Conservation (phyloP, 2,113 vertebrate genomes). For the Dasyornis broadbenti region DNA sequence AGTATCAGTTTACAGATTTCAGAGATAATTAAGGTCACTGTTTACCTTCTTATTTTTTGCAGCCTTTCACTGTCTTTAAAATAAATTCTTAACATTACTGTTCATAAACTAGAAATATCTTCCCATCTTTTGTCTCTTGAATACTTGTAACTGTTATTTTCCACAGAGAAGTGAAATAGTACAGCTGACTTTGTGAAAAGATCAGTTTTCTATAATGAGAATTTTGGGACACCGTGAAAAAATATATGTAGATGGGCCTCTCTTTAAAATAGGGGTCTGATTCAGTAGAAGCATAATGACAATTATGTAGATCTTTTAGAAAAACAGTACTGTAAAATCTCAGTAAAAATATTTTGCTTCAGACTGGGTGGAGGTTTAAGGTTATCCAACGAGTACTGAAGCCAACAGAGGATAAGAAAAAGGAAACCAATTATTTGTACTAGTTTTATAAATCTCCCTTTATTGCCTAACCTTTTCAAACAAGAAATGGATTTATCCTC, state of each 20-base stretch:
- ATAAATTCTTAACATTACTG: neutral
- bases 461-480: constrained; percentile 57
- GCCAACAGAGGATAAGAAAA: constrained; percentile 8
- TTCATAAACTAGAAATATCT: neutral
- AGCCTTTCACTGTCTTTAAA: neutral
- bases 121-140: neutral
- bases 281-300: neutral
- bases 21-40: neutral
- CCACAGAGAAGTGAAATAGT: neutral
- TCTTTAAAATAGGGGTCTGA: neutral
- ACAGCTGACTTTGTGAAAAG: neutral
- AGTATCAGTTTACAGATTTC: neutral
- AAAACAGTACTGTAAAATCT: neutral
- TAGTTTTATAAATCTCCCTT: constrained; percentile 55
- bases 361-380: constrained; percentile 22
- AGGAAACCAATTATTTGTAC: constrained; percentile 55
- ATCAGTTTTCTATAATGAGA: neutral
- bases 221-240: neutral
- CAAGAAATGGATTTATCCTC: constrained; percentile 48
- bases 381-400: neutral
- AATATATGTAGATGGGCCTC: neutral
- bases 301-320: neutral
- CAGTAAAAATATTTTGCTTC: neutral
- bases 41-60: neutral
- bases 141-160: neutral